Conservation (phyloP, 2,888 invertebrate genomes). For the Drosophila paranaensis region DNA sequence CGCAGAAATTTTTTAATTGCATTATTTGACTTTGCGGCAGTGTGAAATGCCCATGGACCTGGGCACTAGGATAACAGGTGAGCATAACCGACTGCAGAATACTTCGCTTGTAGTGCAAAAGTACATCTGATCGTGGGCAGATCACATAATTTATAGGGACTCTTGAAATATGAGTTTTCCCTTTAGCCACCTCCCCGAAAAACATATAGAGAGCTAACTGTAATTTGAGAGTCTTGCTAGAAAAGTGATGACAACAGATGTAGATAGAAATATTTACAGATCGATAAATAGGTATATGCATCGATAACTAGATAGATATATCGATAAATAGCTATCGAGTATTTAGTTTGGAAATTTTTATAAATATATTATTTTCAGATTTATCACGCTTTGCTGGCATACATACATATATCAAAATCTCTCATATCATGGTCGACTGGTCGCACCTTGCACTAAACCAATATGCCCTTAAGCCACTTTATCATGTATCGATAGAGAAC, state of each 20-base stretch:
- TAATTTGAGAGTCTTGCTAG: too few relatives aligned
- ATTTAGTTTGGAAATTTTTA: too few relatives aligned
- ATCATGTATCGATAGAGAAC: slow-evolving; percentile 2
- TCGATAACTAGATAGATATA: not conserved
- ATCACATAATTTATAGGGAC: too few relatives aligned
- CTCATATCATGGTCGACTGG: too few relatives aligned
- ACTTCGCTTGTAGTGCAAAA: not conserved
- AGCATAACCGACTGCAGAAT: not conserved
- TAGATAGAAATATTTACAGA: not conserved
- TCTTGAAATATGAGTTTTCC: not conserved
- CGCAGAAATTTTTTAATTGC: slow-evolving; percentile 52
- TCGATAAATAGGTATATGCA: not conserved
- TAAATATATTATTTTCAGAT: too few relatives aligned
- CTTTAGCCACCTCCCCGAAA: not conserved
- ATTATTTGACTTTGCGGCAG: slow-evolving; percentile 44
- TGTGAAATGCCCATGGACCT: slow-evolving; percentile 14
- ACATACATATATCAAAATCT: too few relatives aligned
- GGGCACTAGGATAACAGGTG: not conserved
- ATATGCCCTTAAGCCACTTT: not conserved
- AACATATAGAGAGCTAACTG: too few relatives aligned
- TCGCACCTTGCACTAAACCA: too few relatives aligned
- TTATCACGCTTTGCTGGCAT: too few relatives aligned
- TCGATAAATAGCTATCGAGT: not conserved
- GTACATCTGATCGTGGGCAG: too few relatives aligned
- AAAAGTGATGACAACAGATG: too few relatives aligned